phyloP scores from a whole-genome alignment of 1,140 invertebrate species.

The Lanistes nyassanus region DNA sequence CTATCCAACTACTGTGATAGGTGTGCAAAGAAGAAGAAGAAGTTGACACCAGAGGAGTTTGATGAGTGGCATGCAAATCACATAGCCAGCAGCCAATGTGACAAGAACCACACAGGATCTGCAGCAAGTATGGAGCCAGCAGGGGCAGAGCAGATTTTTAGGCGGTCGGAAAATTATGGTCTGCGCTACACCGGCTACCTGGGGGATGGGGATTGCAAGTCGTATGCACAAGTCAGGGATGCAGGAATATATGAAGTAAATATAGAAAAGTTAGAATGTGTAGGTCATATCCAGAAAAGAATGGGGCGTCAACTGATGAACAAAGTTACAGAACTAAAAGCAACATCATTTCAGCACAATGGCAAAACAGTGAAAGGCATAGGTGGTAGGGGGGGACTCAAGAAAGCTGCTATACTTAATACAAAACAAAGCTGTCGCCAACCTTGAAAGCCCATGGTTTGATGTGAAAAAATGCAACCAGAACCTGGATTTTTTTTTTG shows the following conservation, averaged over 20 bases:
- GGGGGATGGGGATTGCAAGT: neutral
- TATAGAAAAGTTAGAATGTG: neutral
- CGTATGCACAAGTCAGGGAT: neutral
- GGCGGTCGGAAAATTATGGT: neutral
- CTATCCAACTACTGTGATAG: conserved; percentile 1
- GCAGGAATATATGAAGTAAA: neutral
- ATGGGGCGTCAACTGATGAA: neutral
- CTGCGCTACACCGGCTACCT: neutral
- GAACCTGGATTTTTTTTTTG: too few species aligned
- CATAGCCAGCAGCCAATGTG: neutral
- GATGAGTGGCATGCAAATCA: neutral
- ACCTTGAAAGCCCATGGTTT: too few species aligned
- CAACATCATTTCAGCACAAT: neutral
- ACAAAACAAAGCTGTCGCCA: too few species aligned
- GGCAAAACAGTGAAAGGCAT: neutral
- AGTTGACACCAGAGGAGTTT: neutral
- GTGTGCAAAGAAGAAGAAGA: conserved; percentile 1
- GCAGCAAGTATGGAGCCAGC: neutral
- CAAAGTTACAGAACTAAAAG: neutral
- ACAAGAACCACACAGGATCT: neutral
- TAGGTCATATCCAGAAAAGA: neutral
- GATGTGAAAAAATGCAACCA: too few species aligned
- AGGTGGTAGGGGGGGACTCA: neutral
- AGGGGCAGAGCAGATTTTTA: neutral
- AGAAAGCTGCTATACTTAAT: neutral